A percentile compares a stretch with the other conserved stretches of the same genome.
Conservation (phyloP, 2,888 invertebrate species). For the Portevinia maculata region DNA sequence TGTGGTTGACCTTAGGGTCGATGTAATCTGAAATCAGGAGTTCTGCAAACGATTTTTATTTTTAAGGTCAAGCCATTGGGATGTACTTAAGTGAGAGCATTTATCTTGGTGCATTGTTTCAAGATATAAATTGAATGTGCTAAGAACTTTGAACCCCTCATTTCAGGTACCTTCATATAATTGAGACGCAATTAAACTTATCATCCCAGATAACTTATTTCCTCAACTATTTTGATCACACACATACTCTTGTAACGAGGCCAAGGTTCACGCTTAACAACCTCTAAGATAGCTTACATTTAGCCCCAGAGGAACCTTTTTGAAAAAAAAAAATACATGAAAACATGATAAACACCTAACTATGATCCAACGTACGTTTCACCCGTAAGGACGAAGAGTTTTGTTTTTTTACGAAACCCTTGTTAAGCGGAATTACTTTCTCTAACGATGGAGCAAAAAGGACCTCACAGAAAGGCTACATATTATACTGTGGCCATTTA, state of each 20-base stretch:
- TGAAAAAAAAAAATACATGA: not conserved
- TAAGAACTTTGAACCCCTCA: too few relatives aligned
- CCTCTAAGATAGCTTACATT: not conserved
- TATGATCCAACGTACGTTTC: slow-evolving; percentile 16
- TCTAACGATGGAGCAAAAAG: slow-evolving; percentile 16
- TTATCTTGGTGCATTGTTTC: too few relatives aligned
- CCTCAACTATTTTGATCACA: slow-evolving; percentile 34
- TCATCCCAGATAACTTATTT: slow-evolving; percentile 19
- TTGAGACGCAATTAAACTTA: too few relatives aligned
- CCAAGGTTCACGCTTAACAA: not conserved
- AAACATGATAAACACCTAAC: slow-evolving; percentile 1
- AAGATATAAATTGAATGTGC: too few relatives aligned
- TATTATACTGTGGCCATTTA: slow-evolving; percentile 40
- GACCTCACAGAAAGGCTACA: slow-evolving; percentile 54
- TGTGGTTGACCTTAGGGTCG: too few relatives aligned
- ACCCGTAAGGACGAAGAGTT: slow-evolving; percentile 4
- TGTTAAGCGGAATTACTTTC: slow-evolving; percentile 52
- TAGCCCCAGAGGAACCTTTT: not conserved
- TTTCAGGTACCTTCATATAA: too few relatives aligned
- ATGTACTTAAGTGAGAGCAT: too few relatives aligned
- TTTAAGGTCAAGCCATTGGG: too few relatives aligned
- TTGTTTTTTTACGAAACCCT: not conserved
- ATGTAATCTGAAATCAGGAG: too few relatives aligned
- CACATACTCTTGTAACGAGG: slow-evolving; percentile 4
- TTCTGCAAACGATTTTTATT: too few relatives aligned